These are phyloP conservation scores for Monodelphis domestica DNA, from an alignment of 2,797 vertebrate species.

Conservation along the genomic window DNA sequence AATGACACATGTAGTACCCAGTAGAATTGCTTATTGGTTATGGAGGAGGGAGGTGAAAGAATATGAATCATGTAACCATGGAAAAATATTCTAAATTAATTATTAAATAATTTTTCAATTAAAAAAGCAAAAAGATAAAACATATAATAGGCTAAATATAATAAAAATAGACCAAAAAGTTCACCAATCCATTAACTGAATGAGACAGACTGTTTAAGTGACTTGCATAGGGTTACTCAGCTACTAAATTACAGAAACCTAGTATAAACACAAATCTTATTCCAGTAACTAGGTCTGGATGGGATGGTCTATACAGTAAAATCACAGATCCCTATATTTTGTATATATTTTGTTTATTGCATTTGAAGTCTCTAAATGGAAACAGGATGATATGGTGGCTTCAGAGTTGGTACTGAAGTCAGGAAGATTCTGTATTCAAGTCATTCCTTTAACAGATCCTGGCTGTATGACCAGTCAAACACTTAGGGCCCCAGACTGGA, in stretches of 20 bases:
- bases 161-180: too few relatives aligned
- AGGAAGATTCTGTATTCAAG: background rate
- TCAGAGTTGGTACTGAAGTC: background rate
- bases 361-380: background rate
- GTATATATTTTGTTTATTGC: background rate
- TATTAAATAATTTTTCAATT: too few relatives aligned
- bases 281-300: background rate
- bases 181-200: background rate
- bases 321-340: background rate
- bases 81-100: too few relatives aligned
- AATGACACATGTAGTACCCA: too few relatives aligned
- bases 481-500: background rate
- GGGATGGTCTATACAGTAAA: background rate
- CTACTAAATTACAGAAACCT: background rate
- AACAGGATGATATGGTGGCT: background rate
- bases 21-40: too few relatives aligned
- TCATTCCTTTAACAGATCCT: background rate
- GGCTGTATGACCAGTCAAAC: background rate
- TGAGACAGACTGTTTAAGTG: background rate
- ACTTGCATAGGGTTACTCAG: background rate
- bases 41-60: too few relatives aligned
- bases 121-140: too few relatives aligned
- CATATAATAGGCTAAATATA: too few relatives aligned
- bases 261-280: background rate
- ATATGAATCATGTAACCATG: too few relatives aligned